Conservation (phyloP, 2,888 invertebrate genomes). For the Julus scandinavius region DNA sequence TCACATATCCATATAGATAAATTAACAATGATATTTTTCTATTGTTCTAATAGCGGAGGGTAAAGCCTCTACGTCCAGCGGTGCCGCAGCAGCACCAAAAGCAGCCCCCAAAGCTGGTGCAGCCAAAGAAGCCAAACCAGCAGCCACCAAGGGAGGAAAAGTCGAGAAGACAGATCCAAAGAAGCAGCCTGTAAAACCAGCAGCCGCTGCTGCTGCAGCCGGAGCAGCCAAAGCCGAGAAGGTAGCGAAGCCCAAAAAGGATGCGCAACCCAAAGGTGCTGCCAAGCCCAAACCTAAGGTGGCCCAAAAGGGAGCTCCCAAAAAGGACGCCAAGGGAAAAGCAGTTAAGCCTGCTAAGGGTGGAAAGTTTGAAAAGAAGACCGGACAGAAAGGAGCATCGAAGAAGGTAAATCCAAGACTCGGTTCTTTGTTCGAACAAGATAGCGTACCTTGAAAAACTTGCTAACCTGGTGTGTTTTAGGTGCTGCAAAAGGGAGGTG, state of each 20-base stretch:
- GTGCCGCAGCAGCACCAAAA: conserved; percentile 2
- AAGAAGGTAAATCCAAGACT: conserved; percentile 68
- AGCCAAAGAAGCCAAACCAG: conserved; percentile 37
- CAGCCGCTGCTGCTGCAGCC: conserved; percentile 64
- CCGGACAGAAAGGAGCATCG: conserved; percentile 69
- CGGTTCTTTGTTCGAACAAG: no score
- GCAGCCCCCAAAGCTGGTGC: neutral
- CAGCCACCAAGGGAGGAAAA: conserved; percentile 30
- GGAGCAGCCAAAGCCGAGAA: conserved; percentile 59
- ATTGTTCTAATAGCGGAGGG: conserved; percentile 62
- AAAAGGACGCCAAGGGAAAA: conserved; percentile 37
- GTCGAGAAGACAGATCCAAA: conserved; percentile 64
- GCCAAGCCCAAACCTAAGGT: conserved; percentile 36
- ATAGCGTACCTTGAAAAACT: no score
- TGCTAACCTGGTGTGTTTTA: no score
- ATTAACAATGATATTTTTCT: no score
- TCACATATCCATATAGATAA: conserved; percentile 72
- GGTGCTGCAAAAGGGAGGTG: conserved; percentile 31
- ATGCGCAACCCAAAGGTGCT: conserved; percentile 60
- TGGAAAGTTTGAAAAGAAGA: conserved; percentile 60
- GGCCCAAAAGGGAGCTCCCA: neutral
- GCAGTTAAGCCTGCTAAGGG: conserved; percentile 7
- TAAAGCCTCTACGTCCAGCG: conserved; percentile 19
- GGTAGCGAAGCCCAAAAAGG: conserved; percentile 66
- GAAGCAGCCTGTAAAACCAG: conserved; percentile 67